Conservation (phyloP, 1,140 invertebrate genomes). For the Leptopilina boulardi region DNA sequence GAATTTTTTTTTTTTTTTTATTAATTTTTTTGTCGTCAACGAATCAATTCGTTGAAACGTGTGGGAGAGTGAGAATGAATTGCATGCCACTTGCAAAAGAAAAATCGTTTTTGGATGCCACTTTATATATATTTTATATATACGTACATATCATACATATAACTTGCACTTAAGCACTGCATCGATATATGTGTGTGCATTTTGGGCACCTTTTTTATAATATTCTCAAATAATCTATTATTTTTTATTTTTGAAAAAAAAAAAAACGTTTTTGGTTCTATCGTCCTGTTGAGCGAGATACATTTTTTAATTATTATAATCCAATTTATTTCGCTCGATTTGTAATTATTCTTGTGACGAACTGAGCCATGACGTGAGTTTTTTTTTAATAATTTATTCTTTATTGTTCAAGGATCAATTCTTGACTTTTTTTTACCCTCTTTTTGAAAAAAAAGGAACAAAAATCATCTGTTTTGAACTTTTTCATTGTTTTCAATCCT, state of each 20-base stretch:
- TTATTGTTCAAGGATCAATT: slow-evolving; percentile 70
- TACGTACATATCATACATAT: slow-evolving; percentile 73
- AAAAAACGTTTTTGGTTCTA: slow-evolving; percentile 58
- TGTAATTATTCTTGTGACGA: slow-evolving; percentile 35
- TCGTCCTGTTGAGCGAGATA: slow-evolving; percentile 61
- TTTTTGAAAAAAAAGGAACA: no score
- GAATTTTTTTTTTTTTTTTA: neutral
- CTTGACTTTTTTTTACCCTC: no score
- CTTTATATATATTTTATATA: slow-evolving; percentile 73
- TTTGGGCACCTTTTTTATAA: slow-evolving; percentile 74
- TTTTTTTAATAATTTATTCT: slow-evolving; percentile 67
- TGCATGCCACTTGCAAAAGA: slow-evolving; percentile 75
- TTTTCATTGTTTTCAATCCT: slow-evolving; percentile 13
- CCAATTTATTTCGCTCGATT: slow-evolving; percentile 51
- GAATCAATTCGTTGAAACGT: slow-evolving; percentile 59
- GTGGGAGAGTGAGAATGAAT: slow-evolving; percentile 77
- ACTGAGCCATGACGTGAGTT: slow-evolving; percentile 36
- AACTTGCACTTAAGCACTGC: slow-evolving; percentile 76
- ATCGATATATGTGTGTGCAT: slow-evolving; percentile 76
- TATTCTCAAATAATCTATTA: slow-evolving; percentile 72
- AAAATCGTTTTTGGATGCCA: slow-evolving; percentile 75
- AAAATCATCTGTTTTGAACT: no score
- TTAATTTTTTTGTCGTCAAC: slow-evolving; percentile 38
- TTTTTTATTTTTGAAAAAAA: slow-evolving; percentile 45
- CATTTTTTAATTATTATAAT: no score